phyloP scores from a whole-genome alignment of 1,140 invertebrate genomes.

The Tenebrio molitor region DNA sequence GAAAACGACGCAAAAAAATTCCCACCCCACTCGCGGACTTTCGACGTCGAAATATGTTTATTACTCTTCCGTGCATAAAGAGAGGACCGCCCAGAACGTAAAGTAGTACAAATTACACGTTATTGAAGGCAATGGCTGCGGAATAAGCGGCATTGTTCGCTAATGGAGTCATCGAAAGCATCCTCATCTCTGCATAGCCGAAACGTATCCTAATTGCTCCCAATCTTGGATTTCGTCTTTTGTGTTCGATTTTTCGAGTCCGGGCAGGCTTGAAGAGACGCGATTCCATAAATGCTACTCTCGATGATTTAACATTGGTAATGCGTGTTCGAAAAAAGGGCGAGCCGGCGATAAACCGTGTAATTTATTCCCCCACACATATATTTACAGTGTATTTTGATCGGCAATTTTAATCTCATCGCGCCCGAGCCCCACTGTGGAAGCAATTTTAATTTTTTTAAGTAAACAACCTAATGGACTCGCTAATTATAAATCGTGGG shows the following conservation, averaged over 20 bases:
- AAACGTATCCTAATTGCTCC: conserved; percentile 9
- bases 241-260: conserved; percentile 11
- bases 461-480: conserved; percentile 31
- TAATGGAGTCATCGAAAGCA: conserved; percentile 32
- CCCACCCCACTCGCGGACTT: too few species aligned
- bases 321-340: conserved; percentile 26
- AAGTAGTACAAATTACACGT: conserved; percentile 28
- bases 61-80: neutral
- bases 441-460: conserved; percentile 36
- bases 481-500: conserved; percentile 27
- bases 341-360: conserved; percentile 23
- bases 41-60: conserved; percentile 9
- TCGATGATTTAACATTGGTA: conserved; percentile 24
- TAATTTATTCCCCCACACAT: conserved; percentile 37
- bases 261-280: neutral
- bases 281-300: conserved; percentile 18
- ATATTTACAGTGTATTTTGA: conserved; percentile 30
- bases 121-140: conserved; percentile 18
- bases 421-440: neutral
- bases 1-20: too few species aligned
- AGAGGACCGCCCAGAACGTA: conserved; percentile 8
- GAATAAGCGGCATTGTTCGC: conserved; percentile 29
- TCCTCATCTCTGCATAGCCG: neutral
- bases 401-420: conserved; percentile 37
- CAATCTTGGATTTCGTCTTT: neutral